These are phyloP conservation scores for Antheraea mylitta DNA, from an alignment of 1,140 invertebrate genomes.

Conservation along the genomic window DNA sequence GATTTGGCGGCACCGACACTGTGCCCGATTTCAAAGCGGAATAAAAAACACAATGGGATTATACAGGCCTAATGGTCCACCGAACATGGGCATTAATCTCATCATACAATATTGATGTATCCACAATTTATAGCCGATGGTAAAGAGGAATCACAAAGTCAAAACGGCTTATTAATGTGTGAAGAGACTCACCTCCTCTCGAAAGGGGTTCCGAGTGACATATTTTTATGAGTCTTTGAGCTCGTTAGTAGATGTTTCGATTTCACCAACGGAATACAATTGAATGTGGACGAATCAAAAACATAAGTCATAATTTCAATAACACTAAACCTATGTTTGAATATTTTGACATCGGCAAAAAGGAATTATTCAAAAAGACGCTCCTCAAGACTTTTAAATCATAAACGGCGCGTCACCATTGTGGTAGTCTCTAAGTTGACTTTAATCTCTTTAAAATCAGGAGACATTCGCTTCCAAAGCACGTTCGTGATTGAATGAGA, in stretches of 20 bases:
- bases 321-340: slow-evolving; percentile 42
- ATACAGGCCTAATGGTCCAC: slow-evolving; percentile 66
- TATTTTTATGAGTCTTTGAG: slow-evolving; percentile 64
- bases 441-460: slow-evolving; percentile 64
- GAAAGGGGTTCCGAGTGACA: slow-evolving; percentile 46
- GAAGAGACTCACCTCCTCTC: slow-evolving; percentile 65
- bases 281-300: slow-evolving; percentile 65
- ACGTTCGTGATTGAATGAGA: slow-evolving; percentile 60
- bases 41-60: slow-evolving; percentile 75
- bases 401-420: slow-evolving; percentile 43
- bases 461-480: slow-evolving; percentile 60
- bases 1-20: slow-evolving; percentile 56
- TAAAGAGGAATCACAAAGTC: slow-evolving; percentile 63
- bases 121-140: slow-evolving; percentile 65
- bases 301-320: slow-evolving; percentile 64
- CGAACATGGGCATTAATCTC: slow-evolving; percentile 76
- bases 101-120: slow-evolving; percentile 77
- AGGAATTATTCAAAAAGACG: slow-evolving; percentile 39
- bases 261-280: slow-evolving; percentile 69
- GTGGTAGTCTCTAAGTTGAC: slow-evolving; percentile 48
- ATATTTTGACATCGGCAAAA: slow-evolving; percentile 39
- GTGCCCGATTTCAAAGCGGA: slow-evolving; percentile 45
- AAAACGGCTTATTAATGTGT: slow-evolving; percentile 73
- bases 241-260: slow-evolving; percentile 69
- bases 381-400: slow-evolving; percentile 38